Conservation (phyloP, 2,888 invertebrate species). For the Hemithea aestivaria region DNA sequence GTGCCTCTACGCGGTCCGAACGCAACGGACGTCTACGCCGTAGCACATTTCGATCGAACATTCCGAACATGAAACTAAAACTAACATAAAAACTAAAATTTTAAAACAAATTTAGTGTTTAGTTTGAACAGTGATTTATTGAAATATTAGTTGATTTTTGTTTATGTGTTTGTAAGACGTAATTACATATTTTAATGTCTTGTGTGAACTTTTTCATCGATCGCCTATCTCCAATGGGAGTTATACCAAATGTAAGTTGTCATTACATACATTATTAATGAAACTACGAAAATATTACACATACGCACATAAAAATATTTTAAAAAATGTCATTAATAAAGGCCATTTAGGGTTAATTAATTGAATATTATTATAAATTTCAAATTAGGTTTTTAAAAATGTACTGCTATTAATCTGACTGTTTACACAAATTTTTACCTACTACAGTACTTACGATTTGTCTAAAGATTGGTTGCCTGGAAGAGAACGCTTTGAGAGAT, state of each 20-base stretch:
- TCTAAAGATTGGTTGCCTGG: too few relatives aligned
- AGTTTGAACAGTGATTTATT: constrained; percentile 2
- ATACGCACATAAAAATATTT: too few relatives aligned
- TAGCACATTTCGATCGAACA: constrained; percentile 20
- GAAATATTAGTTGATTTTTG: neutral
- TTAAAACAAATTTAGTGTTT: neutral
- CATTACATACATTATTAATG: too few relatives aligned
- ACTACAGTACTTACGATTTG: too few relatives aligned
- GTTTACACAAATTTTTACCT: too few relatives aligned
- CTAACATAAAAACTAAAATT: constrained; percentile 3
- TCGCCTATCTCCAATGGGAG: neutral
- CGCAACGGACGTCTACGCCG: constrained; percentile 48
- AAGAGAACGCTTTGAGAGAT: too few relatives aligned
- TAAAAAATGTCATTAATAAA: too few relatives aligned
- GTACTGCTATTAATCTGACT: too few relatives aligned
- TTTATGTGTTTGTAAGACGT: neutral
- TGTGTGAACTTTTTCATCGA: constrained; percentile 10
- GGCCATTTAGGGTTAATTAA: too few relatives aligned
- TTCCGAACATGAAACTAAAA: constrained; percentile 7
- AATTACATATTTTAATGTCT: neutral
- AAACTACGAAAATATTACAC: too few relatives aligned
- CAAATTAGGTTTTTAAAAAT: too few relatives aligned
- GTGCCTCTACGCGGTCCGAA: constrained; percentile 43
- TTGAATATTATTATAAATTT: too few relatives aligned
- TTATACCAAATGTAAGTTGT: constrained; percentile 1